Evolutionary conservation across 2,113 vertebrate species (phyloP).

Genomic region (Anguilla rostrata): DNA sequence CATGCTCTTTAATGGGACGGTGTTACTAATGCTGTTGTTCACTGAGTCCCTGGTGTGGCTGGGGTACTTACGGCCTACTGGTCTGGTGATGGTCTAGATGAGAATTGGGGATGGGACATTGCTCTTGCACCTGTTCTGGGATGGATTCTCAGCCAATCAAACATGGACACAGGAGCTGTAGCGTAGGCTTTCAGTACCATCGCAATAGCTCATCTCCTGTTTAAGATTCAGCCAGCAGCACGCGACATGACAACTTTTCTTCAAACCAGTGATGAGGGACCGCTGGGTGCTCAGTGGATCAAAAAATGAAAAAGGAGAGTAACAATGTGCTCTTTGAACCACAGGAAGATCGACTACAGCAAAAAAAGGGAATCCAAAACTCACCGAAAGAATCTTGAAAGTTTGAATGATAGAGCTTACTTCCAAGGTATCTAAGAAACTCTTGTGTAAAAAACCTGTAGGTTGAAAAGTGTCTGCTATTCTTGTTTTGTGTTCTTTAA

Average conservation of each 20-base stretch:
- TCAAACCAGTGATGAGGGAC: not conserved
- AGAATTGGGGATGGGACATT: constrained; percentile 23
- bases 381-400: too few relatives aligned
- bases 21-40: not conserved
- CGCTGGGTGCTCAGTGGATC: not conserved
- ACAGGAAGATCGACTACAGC: too few relatives aligned
- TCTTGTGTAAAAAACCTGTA: too few relatives aligned
- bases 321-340: too few relatives aligned
- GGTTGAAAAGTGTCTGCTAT: too few relatives aligned
- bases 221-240: not conserved
- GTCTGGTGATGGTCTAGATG: constrained; percentile 32
- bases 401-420: too few relatives aligned
- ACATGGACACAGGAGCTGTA: not conserved
- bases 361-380: too few relatives aligned
- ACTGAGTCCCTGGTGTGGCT: not conserved
- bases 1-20: not conserved
- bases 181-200: not conserved
- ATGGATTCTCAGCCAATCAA: too few relatives aligned
- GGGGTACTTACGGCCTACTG: not conserved
- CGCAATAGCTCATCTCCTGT: not conserved
- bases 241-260: not conserved
- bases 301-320: too few relatives aligned
- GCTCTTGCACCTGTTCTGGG: not conserved
- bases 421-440: too few relatives aligned
- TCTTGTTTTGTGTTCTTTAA: too few relatives aligned